Percentiles rank a stretch among this genome's conserved stretches.
Evolutionary conservation across 2,797 vertebrate species (phyloP).

Genomic region (Lepus oiostolus): DNA sequence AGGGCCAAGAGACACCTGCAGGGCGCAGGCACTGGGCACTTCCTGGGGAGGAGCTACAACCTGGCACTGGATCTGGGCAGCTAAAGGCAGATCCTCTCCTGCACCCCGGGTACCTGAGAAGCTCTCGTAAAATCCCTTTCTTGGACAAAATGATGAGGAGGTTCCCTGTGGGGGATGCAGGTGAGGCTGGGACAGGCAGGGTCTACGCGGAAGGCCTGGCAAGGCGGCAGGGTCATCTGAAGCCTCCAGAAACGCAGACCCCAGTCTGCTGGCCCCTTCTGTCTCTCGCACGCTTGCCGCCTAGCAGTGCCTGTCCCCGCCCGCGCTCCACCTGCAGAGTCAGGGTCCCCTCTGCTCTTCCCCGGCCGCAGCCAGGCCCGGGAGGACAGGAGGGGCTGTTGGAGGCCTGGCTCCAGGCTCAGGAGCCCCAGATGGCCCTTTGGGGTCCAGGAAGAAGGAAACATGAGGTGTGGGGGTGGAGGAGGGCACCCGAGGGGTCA

Average conservation of each 20-base stretch:
- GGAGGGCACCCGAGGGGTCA: too few species aligned
- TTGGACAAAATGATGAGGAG: not conserved
- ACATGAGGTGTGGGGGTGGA: too few species aligned
- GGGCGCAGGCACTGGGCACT: fast-evolving
- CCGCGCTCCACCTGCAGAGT: not conserved
- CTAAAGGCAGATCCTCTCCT: not conserved
- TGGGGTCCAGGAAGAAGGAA: too few species aligned
- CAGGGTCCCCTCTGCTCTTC: too few species aligned
- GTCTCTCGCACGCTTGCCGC: not conserved
- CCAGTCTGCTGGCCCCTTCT: not conserved
- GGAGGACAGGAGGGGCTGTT: not conserved
- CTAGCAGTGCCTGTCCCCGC: not conserved
- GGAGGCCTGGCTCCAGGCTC: too few species aligned
- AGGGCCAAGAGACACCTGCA: not conserved
- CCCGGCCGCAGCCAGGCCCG: not conserved
- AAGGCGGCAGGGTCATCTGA: not conserved
- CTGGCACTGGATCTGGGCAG: not conserved
- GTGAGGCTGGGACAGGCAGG: not conserved
- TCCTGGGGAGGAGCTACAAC: too few species aligned
- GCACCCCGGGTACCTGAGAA: not conserved
- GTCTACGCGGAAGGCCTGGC: not conserved
- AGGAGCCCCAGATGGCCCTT: too few species aligned
- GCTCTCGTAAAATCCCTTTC: not conserved
- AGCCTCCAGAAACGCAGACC: not conserved
- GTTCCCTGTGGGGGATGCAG: not conserved